Evolutionary conservation across 2,888 invertebrate species (phyloP).

Genomic region (Pyrrhosoma nymphula): DNA sequence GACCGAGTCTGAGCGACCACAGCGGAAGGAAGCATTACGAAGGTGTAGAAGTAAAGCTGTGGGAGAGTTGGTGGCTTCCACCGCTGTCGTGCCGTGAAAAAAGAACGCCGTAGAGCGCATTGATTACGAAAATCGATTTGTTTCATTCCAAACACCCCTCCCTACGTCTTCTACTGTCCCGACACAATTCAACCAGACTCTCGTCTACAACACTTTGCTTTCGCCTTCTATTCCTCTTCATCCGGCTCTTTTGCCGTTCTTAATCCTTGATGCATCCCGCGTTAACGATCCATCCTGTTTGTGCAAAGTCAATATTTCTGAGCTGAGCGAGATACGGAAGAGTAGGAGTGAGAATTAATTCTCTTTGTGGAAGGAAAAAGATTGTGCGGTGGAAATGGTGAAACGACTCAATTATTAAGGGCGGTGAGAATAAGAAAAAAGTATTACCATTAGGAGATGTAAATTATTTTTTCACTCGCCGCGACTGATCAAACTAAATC

Average conservation of each 20-base stretch:
- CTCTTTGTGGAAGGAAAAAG: neutral
- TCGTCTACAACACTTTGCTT: slow-evolving; percentile 22
- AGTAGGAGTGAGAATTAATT: neutral
- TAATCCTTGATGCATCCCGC: slow-evolving; percentile 23
- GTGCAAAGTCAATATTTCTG: slow-evolving; percentile 59
- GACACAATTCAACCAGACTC: neutral
- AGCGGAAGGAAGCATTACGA: neutral
- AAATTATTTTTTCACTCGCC: slow-evolving; percentile 50
- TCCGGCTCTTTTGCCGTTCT: neutral
- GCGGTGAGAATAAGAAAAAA: neutral
- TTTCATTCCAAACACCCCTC: neutral
- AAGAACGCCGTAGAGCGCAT: neutral
- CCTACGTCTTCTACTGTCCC: neutral
- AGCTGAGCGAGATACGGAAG: neutral
- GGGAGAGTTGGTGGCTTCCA: slow-evolving; percentile 1
- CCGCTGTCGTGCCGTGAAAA: neutral
- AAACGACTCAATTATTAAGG: slow-evolving; percentile 4
- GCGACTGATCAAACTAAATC: neutral
- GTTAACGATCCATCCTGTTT: slow-evolving; percentile 60
- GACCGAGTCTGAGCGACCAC: neutral
- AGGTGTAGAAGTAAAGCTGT: neutral
- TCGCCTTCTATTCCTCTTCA: neutral
- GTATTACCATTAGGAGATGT: neutral
- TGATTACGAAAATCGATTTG: slow-evolving; percentile 55
- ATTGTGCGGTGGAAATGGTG: neutral